These are phyloP conservation scores for Stichopus chloronotus DNA, from an alignment of 35 echinoderm and acorn worm genomes.

Conservation along the genomic window DNA sequence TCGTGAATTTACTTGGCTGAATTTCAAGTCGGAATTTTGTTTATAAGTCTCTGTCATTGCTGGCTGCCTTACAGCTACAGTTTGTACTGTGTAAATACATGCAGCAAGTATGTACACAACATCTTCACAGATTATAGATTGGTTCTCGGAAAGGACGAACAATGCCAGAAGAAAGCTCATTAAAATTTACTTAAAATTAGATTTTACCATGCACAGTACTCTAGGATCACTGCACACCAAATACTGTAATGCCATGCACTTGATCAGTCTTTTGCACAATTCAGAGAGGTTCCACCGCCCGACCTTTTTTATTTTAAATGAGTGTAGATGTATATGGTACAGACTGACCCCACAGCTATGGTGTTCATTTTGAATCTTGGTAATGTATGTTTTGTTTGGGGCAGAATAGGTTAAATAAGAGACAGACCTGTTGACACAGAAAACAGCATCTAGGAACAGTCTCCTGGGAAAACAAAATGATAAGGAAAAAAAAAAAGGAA, in stretches of 20 bases:
- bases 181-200: not conserved
- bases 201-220: not conserved
- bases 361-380: not conserved
- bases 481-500: not conserved
- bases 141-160: not conserved
- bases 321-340: not conserved
- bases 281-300: not conserved
- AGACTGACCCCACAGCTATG: not conserved
- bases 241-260: not conserved
- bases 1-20: not conserved
- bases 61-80: not conserved
- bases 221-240: not conserved
- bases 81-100: not conserved
- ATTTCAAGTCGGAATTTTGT: not conserved
- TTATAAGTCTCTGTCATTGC: not conserved
- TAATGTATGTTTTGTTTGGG: slow-evolving; percentile 10
- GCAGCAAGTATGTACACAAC: not conserved
- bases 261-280: not conserved
- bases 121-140: not conserved
- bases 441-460: not conserved
- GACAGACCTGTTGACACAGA: not conserved
- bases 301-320: not conserved
- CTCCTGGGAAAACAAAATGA: not conserved
- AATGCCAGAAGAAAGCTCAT: not conserved
- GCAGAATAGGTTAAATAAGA: not conserved